These are phyloP conservation scores for Phaonia tiefii DNA, from an alignment of 2,888 invertebrate genomes.

Conservation along the genomic window DNA sequence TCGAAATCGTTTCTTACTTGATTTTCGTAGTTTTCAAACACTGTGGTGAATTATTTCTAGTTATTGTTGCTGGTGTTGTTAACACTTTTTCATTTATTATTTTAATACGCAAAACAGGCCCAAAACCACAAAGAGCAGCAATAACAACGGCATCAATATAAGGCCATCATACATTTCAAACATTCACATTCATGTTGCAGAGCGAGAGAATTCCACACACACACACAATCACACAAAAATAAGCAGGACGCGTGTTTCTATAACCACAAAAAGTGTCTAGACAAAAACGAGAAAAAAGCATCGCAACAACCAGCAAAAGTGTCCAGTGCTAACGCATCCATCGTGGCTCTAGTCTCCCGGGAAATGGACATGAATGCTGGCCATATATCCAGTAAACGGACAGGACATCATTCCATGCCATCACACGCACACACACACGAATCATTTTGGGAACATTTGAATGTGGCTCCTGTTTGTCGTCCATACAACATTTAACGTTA, in stretches of 20 bases:
- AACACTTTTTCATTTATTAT: slow-evolving; percentile 51
- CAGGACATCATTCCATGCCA: slow-evolving; percentile 59
- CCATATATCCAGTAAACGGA: slow-evolving; percentile 25
- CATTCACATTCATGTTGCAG: slow-evolving; percentile 54
- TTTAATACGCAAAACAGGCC: slow-evolving; percentile 65
- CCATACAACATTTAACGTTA: slow-evolving; percentile 53
- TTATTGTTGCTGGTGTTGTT: slow-evolving; percentile 25
- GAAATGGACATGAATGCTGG: slow-evolving; percentile 39
- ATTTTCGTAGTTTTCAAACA: too few species aligned
- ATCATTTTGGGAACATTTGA: not conserved
- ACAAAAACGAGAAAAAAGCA: slow-evolving; percentile 52
- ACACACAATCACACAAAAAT: slow-evolving; percentile 9
- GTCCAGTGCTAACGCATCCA: slow-evolving; percentile 47
- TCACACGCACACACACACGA: slow-evolving; percentile 19
- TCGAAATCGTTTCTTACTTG: too few species aligned
- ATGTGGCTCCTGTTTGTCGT: slow-evolving; percentile 66
- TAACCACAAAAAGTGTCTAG: slow-evolving; percentile 66
- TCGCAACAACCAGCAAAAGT: not conserved
- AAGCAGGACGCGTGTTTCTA: slow-evolving; percentile 60
- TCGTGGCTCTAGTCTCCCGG: slow-evolving; percentile 49
- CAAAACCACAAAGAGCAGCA: slow-evolving; percentile 45
- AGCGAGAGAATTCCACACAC: not conserved
- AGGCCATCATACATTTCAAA: slow-evolving; percentile 40
- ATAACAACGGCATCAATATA: slow-evolving; percentile 24
- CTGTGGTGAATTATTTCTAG: too few species aligned